Evolutionary conservation across 1,140 invertebrate genomes (phyloP), one percentile per base, ranked within the genome.

Genomic region (Drosophila bocqueti): DNA sequence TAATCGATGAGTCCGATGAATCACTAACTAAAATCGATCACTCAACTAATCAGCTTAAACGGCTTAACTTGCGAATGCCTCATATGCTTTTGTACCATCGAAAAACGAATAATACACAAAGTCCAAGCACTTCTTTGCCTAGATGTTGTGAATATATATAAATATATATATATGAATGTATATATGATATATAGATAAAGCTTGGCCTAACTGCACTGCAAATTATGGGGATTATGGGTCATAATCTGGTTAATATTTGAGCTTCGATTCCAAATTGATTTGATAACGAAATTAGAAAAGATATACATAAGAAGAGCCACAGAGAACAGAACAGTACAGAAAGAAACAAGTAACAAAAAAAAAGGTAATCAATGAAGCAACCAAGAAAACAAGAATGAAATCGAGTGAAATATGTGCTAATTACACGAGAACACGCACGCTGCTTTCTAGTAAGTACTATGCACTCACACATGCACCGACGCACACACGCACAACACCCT

Each of bases 51-150:
- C 66, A 84, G 86, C 11, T 52, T 13, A 52, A 52, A 89, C 84
- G 84, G 85, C 84, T 87, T 87, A 87, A 81, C 84, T 66, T 87
- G 84, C 77, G 84, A 89, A 87, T 87, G 84, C 66, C 81, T 87
- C 85, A 87, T 89, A 89, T 81, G 66, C 65, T 55, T 64, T 45
- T 58, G 54, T 57, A 26, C 54, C 54, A 57, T 40, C 5, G 36
- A 61, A 60, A 60, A 47, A 63, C 54, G 47, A 61, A 78, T 45
- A 49, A 75, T 46, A 76, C 59, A 59, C 40, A 54, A 76, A 65
- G 36, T 50, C 54, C 31, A 83, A 64, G 59, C 54, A 63, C 63
- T 26, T 34, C 63, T 63, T 13, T 62, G 63, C 58, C 29, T 66
- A 47, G 46, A 50, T 69, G 74, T 69, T 78, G 60, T 55, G 36